Base-by-base conservation (phyloP, 2,797 vertebrate species). In the Anguilla megastoma region DNA sequence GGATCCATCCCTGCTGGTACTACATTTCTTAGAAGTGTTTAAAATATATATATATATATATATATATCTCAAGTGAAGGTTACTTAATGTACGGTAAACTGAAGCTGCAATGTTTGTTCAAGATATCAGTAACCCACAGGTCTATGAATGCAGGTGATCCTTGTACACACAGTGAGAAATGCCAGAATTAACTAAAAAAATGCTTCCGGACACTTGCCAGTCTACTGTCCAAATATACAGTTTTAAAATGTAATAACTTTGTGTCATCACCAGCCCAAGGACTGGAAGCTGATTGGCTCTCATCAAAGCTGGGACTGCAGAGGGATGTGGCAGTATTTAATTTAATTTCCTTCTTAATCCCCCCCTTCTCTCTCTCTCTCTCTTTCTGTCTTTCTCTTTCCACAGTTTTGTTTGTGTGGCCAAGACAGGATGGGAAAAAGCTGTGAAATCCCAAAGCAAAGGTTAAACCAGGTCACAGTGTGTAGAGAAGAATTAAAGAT, bases 401-500 rank as follows among this genome's bases (percentile, higher is more conserved):
- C 90, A 92, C 92, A 94, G 94, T 92, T 93, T 94, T 94, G 93
- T 95, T 96, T 93, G 93, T 91, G 90, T 91, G 92, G 86, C 87
- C 91, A 88, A 92, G 92, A 95, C 91, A 88, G 92, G 92, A 95
- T 74, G 7, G 86, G 85, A 79, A 86, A 86, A 92, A 91, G 91
- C 79, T 88, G 90, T 90, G 91, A 89, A 96, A 97, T 97, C 96
- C 97, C 93, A 95, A 96, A 95, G 96, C 96, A 96, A 96, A 97
- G 96, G 95, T 97, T 96, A 97, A 95, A 94, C 93, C 94, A 93
- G 94, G 94, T 94, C 95, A 96, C 96, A 94, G 95, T 97, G 96
- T 96, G 95, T 97, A 96, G 96, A 95, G 96, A 95, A 95, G 96
- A 95, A 96, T 96, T 95, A 96, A 94, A 95, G 95, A 95, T 95